A percentile compares a stretch with the other conserved stretches of the same genome.
phyloP scores from a whole-genome alignment of 2,888 invertebrate genomes.

The Drosophila colorata region DNA sequence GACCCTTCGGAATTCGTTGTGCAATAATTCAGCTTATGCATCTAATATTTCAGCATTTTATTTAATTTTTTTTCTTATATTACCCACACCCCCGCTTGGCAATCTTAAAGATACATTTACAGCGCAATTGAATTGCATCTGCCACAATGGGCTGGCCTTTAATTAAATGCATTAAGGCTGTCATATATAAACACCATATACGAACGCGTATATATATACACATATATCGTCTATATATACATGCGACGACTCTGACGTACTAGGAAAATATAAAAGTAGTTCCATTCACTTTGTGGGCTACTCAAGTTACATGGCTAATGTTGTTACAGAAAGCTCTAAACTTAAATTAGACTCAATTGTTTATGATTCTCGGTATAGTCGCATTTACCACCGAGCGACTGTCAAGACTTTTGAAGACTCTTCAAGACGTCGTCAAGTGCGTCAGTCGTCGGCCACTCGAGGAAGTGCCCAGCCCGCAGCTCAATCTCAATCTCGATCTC shows the following conservation, averaged over 20 bases:
- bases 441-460: slow-evolving; percentile 53
- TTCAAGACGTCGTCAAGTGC: slow-evolving; percentile 59
- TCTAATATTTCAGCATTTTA: slow-evolving; percentile 27
- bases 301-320: slow-evolving; percentile 68
- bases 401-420: slow-evolving; percentile 7
- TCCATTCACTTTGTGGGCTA: slow-evolving; percentile 41
- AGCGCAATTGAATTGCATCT: slow-evolving; percentile 56
- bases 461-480: slow-evolving; percentile 59
- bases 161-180: slow-evolving; percentile 70
- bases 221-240: slow-evolving; percentile 2
- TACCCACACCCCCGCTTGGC: slow-evolving; percentile 31
- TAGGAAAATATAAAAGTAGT: slow-evolving; percentile 27
- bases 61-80: slow-evolving; percentile 16
- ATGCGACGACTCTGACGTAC: slow-evolving; percentile 30
- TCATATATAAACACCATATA: neutral
- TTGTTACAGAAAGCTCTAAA: slow-evolving; percentile 56
- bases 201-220: slow-evolving; percentile 4
- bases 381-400: slow-evolving; percentile 5
- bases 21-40: slow-evolving; percentile 14
- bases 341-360: slow-evolving; percentile 81
- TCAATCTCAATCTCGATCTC: slow-evolving; percentile 24
- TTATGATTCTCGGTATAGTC: slow-evolving; percentile 63
- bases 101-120: slow-evolving; percentile 44
- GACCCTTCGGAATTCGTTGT: slow-evolving; percentile 14
- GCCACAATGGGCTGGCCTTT: slow-evolving; percentile 50